Evolutionary conservation across 2,888 invertebrate species (phyloP), one percentile per base, ranked within the genome.

Genomic region (Ceriagrion tenellum): DNA sequence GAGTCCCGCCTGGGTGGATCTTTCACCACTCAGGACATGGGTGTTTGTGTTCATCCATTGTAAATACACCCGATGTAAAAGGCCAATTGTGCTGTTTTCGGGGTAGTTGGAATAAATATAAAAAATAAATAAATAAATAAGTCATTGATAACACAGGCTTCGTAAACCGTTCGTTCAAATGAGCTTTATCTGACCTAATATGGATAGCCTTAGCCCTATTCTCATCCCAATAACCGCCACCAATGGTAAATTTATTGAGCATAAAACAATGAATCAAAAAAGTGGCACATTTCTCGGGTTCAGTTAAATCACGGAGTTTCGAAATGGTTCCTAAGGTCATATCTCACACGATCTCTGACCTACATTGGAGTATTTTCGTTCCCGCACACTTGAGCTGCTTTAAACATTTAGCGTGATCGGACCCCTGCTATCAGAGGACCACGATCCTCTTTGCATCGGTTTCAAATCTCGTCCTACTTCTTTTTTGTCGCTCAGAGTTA

Each of bases 291-390:
- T 6, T 35, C 30, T 81, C 35, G 81, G 3, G 16, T 81, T 81
- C 35, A 1, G 35, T 26, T 81, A 18, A 81, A 81, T 81, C 30
- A 81, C 13, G 13, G 13, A 18, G 16, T 13, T 69, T 35, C 35
- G 20, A 81, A 81, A 81, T 35, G 8, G 35, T 16, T 30, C 35
- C 13, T 35, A 35, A 47, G 81, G 35, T 35, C 35, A 16, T 81
- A 35, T 81, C 30, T 81, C 81, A 35, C 81, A 81, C 81, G 13
- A 81, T 81, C 81, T 81, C 35, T 81, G 81, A 35, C 81, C 81
- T 81, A 81, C 35, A 81, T 35, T 3, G 81, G 81, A 35, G n/a
- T 35, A 81, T 35, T 81, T 81, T 35, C 35, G 35, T 81, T 35
- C n/a, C 81, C 81, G 81, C 81, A 16, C 16, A n/a, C 81, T 4